phyloP scores from a whole-genome alignment of 1,140 invertebrate species.

The Pectinophora gossypiella region DNA sequence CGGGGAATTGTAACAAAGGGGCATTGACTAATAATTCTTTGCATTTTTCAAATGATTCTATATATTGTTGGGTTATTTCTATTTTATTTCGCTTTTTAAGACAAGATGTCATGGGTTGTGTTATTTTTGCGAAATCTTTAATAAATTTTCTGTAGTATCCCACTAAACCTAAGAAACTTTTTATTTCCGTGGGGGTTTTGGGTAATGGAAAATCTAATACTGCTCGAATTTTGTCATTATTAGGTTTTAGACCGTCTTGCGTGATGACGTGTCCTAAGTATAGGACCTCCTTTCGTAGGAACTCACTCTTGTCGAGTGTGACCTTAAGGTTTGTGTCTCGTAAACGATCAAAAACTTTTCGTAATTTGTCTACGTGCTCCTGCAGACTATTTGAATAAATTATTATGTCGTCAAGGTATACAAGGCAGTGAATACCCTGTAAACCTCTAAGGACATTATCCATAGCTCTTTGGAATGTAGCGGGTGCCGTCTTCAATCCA shows the following conservation, averaged over 20 bases:
- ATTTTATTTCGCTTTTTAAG: constrained; percentile 28
- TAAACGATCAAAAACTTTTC: constrained; percentile 32
- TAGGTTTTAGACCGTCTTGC: constrained; percentile 20
- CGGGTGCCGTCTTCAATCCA: not conserved
- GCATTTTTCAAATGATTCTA: constrained; percentile 4
- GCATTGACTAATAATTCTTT: not conserved
- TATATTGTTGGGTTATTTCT: not conserved
- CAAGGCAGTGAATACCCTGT: not conserved
- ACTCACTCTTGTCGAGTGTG: constrained; percentile 40
- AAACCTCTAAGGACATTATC: constrained; percentile 4
- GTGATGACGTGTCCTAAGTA: constrained; percentile 17
- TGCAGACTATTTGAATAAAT: constrained; percentile 14
- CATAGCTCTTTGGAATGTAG: not conserved
- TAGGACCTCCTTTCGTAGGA: constrained; percentile 8
- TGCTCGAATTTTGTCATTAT: constrained; percentile 23
- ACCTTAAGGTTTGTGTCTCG: constrained; percentile 37
- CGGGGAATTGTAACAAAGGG: constrained; percentile 4
- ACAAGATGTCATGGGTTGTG: not conserved
- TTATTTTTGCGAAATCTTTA: not conserved
- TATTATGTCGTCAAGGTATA: constrained; percentile 19
- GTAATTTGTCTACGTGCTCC: constrained; percentile 33
- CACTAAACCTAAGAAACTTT: not conserved
- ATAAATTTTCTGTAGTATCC: not conserved
- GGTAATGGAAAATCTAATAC: constrained; percentile 26
- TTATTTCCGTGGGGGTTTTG: constrained; percentile 21